A percentile compares a stretch with the other conserved stretches of the same genome.
Conservation (phyloP, 2,797 vertebrate species). For the Lagodon rhomboides region DNA sequence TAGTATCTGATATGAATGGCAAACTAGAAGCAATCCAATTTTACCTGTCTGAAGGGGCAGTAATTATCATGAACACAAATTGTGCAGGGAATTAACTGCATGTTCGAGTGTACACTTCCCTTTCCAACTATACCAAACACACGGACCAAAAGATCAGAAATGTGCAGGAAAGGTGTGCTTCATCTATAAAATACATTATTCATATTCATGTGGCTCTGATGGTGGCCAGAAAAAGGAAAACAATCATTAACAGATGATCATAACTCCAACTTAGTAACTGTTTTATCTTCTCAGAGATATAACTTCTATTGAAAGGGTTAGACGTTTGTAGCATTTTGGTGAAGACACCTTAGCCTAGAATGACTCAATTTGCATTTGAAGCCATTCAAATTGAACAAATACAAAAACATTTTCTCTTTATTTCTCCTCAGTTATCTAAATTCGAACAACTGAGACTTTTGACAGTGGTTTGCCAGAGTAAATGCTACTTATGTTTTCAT, state of each 20-base stretch:
- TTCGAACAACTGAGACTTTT: neutral
- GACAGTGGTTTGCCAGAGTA: neutral
- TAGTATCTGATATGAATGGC: neutral
- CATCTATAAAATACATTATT: neutral
- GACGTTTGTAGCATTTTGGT: neutral
- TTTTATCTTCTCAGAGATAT: no score
- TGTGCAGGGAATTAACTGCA: neutral
- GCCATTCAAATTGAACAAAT: neutral
- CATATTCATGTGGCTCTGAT: neutral
- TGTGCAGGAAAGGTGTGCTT: neutral
- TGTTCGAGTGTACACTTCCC: neutral
- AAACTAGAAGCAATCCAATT: neutral
- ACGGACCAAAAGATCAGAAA: neutral
- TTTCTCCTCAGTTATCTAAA: neutral
- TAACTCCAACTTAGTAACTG: no score
- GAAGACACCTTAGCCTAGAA: neutral
- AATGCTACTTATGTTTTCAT: slow-evolving; percentile 3
- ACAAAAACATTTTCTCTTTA: neutral
- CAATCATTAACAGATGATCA: no score
- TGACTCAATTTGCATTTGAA: neutral
- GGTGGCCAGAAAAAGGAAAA: neutral
- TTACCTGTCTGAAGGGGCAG: neutral
- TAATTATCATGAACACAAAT: neutral
- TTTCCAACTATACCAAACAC: neutral
- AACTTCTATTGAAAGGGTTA: no score